A percentile compares a stretch with the other conserved stretches of the same genome.
Conservation (phyloP, 2,113 vertebrate genomes). For the Grantiella picta region DNA sequence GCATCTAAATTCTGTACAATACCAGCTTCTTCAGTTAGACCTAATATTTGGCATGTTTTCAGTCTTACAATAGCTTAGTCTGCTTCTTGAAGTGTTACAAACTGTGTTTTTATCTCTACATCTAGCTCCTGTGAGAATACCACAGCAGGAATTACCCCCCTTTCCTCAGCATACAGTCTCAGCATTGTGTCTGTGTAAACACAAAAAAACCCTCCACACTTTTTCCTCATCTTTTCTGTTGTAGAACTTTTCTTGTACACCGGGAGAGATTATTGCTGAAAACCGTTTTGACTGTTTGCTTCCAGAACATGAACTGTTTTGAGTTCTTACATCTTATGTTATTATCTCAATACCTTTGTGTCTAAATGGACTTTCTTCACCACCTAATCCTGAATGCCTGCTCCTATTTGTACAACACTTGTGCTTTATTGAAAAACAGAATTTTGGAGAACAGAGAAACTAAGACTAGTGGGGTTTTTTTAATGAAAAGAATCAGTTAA, state of each 20-base stretch:
- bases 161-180: neutral
- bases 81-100: neutral
- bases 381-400: neutral
- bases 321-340: neutral
- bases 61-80: neutral
- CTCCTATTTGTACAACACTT: neutral
- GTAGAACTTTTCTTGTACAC: neutral
- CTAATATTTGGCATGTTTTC: neutral
- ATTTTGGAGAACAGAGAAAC: neutral
- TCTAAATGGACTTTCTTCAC: neutral
- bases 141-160: neutral
- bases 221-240: neutral
- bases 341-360: neutral
- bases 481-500: neutral
- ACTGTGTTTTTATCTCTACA: neutral
- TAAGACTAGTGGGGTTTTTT: accelerated
- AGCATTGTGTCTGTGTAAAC: neutral
- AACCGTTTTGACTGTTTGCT: neutral
- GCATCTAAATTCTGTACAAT: neutral
- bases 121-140: neutral
- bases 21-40: neutral
- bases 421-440: neutral
- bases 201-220: neutral
- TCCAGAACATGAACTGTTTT: neutral
- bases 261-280: neutral